Percentiles rank a stretch among this genome's conserved stretches.
Conservation (phyloP, 2,113 vertebrate genomes). For the Pitta sordida region DNA sequence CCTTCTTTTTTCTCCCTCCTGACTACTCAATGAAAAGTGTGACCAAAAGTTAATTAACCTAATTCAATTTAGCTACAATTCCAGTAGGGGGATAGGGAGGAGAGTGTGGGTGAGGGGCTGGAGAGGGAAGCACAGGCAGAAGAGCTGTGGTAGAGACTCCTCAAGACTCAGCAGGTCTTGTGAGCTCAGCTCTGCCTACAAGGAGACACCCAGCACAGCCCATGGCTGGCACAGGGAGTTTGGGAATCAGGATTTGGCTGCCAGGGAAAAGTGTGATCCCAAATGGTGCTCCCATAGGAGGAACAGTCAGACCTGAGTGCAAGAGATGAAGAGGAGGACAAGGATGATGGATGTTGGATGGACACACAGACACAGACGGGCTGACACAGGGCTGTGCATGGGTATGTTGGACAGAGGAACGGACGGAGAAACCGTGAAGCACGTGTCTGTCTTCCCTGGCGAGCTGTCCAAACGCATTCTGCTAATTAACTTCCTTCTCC, state of each 20-base stretch:
- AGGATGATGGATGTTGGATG: accelerated
- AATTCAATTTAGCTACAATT: slow-evolving; percentile 27
- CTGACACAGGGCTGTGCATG: background rate
- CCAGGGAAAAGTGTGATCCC: background rate
- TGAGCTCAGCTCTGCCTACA: background rate
- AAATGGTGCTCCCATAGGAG: background rate
- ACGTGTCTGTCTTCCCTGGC: background rate
- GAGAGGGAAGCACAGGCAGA: background rate
- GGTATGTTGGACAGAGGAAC: background rate
- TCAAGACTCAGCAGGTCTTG: background rate
- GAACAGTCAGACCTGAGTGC: background rate
- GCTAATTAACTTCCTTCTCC: slow-evolving; percentile 7
- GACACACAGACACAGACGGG: background rate
- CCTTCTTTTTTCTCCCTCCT: background rate
- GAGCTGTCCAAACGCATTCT: background rate
- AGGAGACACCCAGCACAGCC: background rate
- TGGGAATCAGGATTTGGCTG: background rate
- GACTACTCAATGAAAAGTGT: slow-evolving; percentile 15
- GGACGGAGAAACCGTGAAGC: background rate
- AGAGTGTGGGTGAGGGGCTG: background rate
- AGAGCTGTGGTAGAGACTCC: background rate
- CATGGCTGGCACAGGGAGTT: background rate
- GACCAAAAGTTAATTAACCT: slow-evolving; percentile 45
- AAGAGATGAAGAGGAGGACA: background rate
- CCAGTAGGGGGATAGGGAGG: background rate